Percentiles rank a stretch among this genome's conserved stretches.
These are phyloP conservation scores for Spinus pinus DNA, from an alignment of 2,797 vertebrate species.

Conservation along the genomic window DNA sequence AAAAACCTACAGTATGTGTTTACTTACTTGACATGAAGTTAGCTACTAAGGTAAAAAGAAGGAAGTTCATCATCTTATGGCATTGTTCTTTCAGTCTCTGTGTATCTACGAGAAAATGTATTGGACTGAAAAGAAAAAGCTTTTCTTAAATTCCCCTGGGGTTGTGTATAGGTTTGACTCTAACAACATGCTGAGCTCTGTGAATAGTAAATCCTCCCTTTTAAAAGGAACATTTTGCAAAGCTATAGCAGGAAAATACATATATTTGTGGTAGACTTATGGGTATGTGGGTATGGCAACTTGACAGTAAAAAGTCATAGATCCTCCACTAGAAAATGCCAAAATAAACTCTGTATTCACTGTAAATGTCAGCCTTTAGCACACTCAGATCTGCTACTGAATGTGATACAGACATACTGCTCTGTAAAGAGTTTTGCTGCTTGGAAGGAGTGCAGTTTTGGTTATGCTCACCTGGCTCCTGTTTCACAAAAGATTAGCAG, in stretches of 20 bases:
- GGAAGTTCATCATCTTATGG: background rate
- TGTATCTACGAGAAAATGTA: background rate
- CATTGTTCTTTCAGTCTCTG: background rate
- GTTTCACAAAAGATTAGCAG: background rate
- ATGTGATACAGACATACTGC: background rate
- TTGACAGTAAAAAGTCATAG: slow-evolving; percentile 60
- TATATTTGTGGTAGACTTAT: slow-evolving; percentile 51
- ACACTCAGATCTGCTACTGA: slow-evolving; percentile 18
- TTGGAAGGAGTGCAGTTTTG: background rate
- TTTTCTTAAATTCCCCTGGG: background rate
- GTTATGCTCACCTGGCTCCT: background rate
- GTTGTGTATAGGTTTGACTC: background rate
- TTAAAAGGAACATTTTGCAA: slow-evolving; percentile 38
- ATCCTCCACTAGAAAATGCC: slow-evolving; percentile 52
- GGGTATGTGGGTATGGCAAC: slow-evolving; percentile 64
- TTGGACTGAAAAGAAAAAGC: background rate
- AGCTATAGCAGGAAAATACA: slow-evolving; percentile 42
- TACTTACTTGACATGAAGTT: background rate
- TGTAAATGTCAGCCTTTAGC: slow-evolving; percentile 23
- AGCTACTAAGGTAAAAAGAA: background rate
- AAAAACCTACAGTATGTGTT: background rate
- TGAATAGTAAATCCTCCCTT: slow-evolving; percentile 26
- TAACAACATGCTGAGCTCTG: background rate
- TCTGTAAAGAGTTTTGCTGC: background rate
- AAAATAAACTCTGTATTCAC: slow-evolving; percentile 47